Evolutionary conservation across 2,888 invertebrate genomes (phyloP).

Genomic region (Habrosyne pyritoides): DNA sequence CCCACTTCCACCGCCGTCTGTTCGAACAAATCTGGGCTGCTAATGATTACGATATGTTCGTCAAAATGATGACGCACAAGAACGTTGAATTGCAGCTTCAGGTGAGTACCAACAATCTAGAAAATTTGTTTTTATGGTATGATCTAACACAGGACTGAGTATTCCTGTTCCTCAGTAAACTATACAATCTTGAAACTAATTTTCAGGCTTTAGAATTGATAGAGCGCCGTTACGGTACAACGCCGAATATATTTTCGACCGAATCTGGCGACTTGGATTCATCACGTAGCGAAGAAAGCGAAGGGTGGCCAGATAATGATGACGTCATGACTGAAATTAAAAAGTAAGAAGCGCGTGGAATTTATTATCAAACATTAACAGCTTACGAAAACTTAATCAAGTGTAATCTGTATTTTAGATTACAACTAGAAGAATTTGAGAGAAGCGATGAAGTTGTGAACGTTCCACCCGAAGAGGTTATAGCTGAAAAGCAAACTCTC

Average conservation of each 20-base stretch:
- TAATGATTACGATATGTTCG: constrained; percentile 94
- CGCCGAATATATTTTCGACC: constrained; percentile 85
- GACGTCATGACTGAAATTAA: constrained; percentile 86
- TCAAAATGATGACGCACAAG: constrained; percentile 95
- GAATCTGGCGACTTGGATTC: constrained; percentile 65
- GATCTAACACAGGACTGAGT: too few species aligned
- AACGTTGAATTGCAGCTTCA: constrained; percentile 94
- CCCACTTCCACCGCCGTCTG: constrained; percentile 84
- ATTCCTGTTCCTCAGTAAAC: too few species aligned
- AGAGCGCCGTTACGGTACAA: constrained; percentile 89
- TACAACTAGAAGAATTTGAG: constrained; percentile 64
- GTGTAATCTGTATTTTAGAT: constrained; percentile 37
- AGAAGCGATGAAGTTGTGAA: constrained; percentile 48
- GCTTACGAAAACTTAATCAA: neutral
- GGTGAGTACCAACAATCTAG: too few species aligned
- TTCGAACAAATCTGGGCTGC: constrained; percentile 95
- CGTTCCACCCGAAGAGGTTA: constrained; percentile 68
- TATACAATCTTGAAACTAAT: too few species aligned
- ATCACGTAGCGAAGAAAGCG: constrained; percentile 60
- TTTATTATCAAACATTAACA: neutral
- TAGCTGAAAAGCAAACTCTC: constrained; percentile 70
- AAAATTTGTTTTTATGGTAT: too few species aligned
- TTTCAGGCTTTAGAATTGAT: constrained; percentile 92
- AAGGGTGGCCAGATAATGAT: constrained; percentile 74
- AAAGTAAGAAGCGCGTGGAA: constrained; percentile 60